Evolutionary conservation across 1,140 invertebrate genomes (phyloP).

Genomic region (Cyclina sinensis): DNA sequence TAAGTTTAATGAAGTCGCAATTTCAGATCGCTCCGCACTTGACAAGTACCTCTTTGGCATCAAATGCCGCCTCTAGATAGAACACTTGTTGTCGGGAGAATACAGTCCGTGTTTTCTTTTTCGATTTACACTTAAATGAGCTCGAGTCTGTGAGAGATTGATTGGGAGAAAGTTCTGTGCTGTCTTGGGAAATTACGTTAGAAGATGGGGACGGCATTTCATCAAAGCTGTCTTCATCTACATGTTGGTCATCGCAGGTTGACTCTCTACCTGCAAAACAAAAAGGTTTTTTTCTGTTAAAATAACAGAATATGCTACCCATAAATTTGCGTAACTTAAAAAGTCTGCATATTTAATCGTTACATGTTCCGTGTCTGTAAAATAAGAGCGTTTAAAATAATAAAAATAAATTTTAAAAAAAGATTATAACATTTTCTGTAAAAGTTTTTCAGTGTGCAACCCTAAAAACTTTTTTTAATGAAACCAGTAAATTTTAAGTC

Average conservation of each 20-base stretch:
- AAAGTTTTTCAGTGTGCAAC: no score
- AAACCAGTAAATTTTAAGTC: no score
- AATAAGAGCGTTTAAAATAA: no score
- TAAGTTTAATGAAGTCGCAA: conserved; percentile 72
- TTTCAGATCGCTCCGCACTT: conserved; percentile 73
- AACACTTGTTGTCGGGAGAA: conserved; percentile 76
- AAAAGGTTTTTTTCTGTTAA: neutral
- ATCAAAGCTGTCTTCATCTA: conserved; percentile 24
- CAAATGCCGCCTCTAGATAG: conserved; percentile 75
- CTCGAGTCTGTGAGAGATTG: neutral
- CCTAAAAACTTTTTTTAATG: no score
- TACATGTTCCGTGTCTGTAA: no score
- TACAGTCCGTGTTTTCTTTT: conserved; percentile 77
- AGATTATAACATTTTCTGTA: no score
- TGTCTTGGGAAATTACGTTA: neutral
- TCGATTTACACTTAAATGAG: conserved; percentile 60
- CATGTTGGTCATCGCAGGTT: conserved; percentile 6
- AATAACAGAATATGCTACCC: no score
- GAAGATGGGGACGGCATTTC: conserved; percentile 47
- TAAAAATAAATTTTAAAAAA: no score
- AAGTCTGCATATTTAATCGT: no score
- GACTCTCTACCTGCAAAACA: conserved; percentile 2
- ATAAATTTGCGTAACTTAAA: no score
- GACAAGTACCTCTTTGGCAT: conserved; percentile 75
- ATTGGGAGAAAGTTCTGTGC: neutral